Conservation (phyloP, 1,140 invertebrate species). For the Leguminivora glycinivorella region DNA sequence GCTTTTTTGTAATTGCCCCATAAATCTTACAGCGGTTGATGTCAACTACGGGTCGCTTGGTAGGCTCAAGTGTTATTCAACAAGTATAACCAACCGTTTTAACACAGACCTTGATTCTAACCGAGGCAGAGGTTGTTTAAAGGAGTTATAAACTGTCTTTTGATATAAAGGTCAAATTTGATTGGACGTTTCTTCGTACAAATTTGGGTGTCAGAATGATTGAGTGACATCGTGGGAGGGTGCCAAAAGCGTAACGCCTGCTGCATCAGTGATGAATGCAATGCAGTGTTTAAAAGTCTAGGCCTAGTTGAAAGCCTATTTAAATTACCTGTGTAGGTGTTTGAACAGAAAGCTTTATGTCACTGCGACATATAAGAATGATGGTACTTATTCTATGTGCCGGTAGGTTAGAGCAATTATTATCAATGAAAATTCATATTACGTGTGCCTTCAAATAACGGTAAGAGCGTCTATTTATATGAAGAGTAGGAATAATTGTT, state of each 20-base stretch:
- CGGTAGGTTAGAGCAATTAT: no score
- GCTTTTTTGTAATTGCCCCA: constrained; percentile 32
- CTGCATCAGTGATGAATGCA: constrained; percentile 15
- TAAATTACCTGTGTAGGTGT: background rate
- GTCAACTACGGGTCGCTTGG: constrained; percentile 37
- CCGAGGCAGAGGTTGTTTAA: background rate
- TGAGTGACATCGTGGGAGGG: constrained; percentile 38
- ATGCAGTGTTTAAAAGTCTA: background rate
- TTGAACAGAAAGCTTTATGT: background rate
- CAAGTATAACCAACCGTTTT: background rate
- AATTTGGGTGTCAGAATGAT: constrained; percentile 39
- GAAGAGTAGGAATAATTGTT: no score
- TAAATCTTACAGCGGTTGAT: constrained; percentile 36
- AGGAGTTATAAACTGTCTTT: constrained; percentile 17
- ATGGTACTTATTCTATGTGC: no score
- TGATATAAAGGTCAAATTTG: constrained; percentile 39
- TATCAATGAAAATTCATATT: no score
- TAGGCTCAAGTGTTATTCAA: constrained; percentile 3
- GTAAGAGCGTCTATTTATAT: no score
- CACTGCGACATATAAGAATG: background rate
- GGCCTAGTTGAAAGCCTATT: constrained; percentile 8
- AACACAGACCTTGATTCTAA: background rate
- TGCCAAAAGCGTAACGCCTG: constrained; percentile 31
- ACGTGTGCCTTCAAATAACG: no score
- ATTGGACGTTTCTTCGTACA: constrained; percentile 25